Evolutionary conservation across 2,888 invertebrate species (phyloP).

Genomic region (Melipona beecheii): DNA sequence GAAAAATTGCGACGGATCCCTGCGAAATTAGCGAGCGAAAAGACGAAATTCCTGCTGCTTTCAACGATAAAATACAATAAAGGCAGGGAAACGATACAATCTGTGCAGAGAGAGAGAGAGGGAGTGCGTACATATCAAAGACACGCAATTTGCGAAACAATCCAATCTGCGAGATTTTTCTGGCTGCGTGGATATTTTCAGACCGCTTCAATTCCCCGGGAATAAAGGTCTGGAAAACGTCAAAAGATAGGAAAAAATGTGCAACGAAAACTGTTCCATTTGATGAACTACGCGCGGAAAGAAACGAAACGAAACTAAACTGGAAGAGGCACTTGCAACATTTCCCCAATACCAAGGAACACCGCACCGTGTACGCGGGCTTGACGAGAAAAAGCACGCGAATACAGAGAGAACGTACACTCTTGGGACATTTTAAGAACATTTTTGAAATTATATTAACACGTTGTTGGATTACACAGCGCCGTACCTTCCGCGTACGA

Average conservation of each 20-base stretch:
- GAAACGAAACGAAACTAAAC: conserved; percentile 27
- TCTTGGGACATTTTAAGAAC: too few relatives aligned
- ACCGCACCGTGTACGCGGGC: too few relatives aligned
- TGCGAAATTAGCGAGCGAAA: background rate
- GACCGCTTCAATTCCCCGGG: conserved; percentile 37
- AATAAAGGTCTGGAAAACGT: conserved; percentile 41
- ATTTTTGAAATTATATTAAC: too few relatives aligned
- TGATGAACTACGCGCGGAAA: conserved; percentile 22
- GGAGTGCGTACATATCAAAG: background rate
- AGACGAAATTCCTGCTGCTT: background rate
- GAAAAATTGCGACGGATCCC: background rate
- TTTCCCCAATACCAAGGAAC: background rate
- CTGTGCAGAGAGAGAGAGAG: background rate
- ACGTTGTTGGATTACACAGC: too few relatives aligned
- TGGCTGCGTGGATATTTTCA: conserved; percentile 32
- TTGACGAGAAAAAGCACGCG: background rate
- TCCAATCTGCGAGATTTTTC: conserved; percentile 32
- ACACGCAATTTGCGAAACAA: conserved; percentile 21
- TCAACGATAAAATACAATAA: background rate
- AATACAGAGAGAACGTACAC: too few relatives aligned
- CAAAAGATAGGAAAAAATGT: conserved; percentile 46
- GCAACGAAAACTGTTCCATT: conserved; percentile 40
- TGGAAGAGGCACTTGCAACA: conserved; percentile 11
- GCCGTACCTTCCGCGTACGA: too few relatives aligned
- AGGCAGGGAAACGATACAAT: background rate